Evolutionary conservation across 2,797 vertebrate species (phyloP), one percentile per base, ranked within the genome.

Genomic region (Halcyon badia): DNA sequence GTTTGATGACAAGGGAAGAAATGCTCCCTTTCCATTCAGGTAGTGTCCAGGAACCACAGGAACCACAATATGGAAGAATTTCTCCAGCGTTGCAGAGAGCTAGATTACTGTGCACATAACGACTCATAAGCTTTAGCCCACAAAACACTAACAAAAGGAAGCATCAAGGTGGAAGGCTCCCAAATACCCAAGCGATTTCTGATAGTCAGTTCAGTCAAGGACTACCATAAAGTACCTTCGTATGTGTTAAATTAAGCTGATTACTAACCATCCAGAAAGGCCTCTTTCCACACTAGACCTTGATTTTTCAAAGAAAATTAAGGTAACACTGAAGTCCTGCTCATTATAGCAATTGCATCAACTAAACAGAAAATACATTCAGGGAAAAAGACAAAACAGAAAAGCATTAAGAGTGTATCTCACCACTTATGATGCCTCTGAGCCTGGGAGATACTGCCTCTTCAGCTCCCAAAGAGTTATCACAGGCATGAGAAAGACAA

Each of bases 401-500:
- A 14, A 14, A 4, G 7, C 9, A 57, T 44, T 33, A 82, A 64
- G 18, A 84, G 20, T 11, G 18, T 12, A 19, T 54, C 77, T 91
- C 80, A 87, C 75, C 82, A 88, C 65, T 54, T 75, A 28, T 2
- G 52, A 39, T 41, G 26, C 2, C 77, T 44, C 77, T 79, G 62
- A 92, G 62, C 61, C 86, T 85, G 41, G 52, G 61, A 87, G 60
- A 24, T 51, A 44, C 31, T 57, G 61, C 30, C 25, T 89, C 64
- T 83, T 94, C 64, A 78, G 57, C 8, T 96, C 60, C 21, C 20
- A 52, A 60, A 28, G n/a, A 71, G 19, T 64, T 73, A n/a, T 19
- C 84, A 49, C 70, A 83, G 42, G 21, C 58, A 54, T 66, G 84
- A 56, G 14, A 91, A 93, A 64, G 30, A 86, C 0, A 89, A 6